Evolutionary conservation across 2,113 vertebrate species (phyloP).

Genomic region (Columba livia): DNA sequence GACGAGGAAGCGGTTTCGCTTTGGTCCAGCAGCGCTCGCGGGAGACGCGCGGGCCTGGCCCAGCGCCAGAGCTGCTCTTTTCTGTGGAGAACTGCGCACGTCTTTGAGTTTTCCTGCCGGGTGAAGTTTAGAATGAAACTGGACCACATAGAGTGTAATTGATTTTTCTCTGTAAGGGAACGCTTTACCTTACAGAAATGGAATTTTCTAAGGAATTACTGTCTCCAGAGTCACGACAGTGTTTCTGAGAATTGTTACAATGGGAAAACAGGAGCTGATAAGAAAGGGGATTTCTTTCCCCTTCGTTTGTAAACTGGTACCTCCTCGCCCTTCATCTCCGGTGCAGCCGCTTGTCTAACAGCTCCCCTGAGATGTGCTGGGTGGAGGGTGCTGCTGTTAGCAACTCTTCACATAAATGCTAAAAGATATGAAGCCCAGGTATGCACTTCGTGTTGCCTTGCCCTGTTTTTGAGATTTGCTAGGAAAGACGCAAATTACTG

Average conservation of each 20-base stretch:
- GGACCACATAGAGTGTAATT: fast-evolving
- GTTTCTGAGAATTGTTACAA: not conserved
- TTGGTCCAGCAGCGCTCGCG: not conserved
- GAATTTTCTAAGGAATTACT: not conserved
- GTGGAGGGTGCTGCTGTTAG: not conserved
- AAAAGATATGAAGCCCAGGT: not conserved
- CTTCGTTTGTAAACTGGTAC: not conserved
- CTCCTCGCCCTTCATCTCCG: not conserved
- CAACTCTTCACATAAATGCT: not conserved
- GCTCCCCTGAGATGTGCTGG: not conserved
- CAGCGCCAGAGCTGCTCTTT: not conserved
- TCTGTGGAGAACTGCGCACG: not conserved
- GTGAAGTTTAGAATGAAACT: not conserved
- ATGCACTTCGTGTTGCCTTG: not conserved
- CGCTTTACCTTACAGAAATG: not conserved
- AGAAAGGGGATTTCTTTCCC: not conserved
- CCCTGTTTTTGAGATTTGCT: not conserved
- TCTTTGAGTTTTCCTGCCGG: not conserved
- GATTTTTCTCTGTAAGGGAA: not conserved
- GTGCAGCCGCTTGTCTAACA: not conserved
- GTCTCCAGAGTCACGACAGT: not conserved
- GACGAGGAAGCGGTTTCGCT: not conserved
- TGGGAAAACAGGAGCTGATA: not conserved
- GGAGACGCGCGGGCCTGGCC: not conserved
- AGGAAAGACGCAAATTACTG: not conserved